These are phyloP conservation scores for Lasaia peninsularis DNA, from an alignment of 1,140 invertebrate genomes.

Conservation along the genomic window DNA sequence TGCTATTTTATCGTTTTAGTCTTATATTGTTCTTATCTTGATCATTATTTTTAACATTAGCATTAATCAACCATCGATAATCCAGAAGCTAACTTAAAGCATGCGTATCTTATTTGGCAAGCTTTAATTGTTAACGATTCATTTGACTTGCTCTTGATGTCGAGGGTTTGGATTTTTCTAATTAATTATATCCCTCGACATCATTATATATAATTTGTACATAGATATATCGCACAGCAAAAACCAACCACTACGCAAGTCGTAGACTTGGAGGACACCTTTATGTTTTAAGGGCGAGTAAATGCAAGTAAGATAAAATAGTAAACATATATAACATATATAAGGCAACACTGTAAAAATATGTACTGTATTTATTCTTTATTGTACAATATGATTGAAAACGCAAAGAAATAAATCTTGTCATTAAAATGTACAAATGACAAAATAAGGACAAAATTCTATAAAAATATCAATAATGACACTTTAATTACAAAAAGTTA, in stretches of 20 bases:
- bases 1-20: not conserved
- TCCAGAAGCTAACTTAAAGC: constrained; percentile 53
- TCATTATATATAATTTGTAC: constrained; percentile 26
- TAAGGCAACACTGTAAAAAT: no score
- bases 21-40: not conserved
- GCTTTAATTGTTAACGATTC: constrained; percentile 63
- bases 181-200: constrained; percentile 56
- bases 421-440: no score
- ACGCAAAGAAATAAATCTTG: no score
- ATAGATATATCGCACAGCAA: constrained; percentile 13
- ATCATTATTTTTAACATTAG: not conserved
- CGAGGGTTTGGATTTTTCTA: constrained; percentile 44
- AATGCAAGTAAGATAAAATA: not conserved
- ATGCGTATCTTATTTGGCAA: constrained; percentile 34
- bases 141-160: constrained; percentile 74
- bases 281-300: constrained; percentile 1
- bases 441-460: no score
- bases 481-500: no score
- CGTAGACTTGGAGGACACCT: constrained; percentile 4
- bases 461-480: no score
- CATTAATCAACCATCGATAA: not conserved
- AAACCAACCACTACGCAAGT: not conserved
- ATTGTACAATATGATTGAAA: not conserved
- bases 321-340: not conserved
- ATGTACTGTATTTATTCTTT: no score